These are phyloP conservation scores for Leuctra nigra DNA, from an alignment of 2,888 invertebrate genomes.

Conservation along the genomic window DNA sequence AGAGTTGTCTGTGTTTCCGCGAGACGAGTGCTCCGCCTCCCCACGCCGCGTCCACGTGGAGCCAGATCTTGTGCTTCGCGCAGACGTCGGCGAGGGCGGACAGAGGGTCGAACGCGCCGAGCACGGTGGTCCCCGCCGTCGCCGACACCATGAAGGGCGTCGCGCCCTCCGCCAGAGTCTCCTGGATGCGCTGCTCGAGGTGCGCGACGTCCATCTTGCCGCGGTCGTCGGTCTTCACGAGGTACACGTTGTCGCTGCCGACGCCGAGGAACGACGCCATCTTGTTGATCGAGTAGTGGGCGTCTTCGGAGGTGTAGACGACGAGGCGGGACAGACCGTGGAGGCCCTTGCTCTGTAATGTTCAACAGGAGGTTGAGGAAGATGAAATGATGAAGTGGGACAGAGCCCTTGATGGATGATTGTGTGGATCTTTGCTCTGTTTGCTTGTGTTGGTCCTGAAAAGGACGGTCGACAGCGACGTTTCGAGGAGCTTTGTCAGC, in stretches of 20 bases:
- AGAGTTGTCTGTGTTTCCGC: slow-evolving; percentile 57
- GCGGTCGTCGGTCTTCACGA: slow-evolving; percentile 55
- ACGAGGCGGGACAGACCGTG: slow-evolving; percentile 63
- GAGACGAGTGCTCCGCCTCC: slow-evolving; percentile 84
- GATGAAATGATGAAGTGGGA: too few relatives aligned
- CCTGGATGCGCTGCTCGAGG: slow-evolving; percentile 56
- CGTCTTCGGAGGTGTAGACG: slow-evolving; percentile 80
- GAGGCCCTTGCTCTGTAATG: slow-evolving; percentile 61
- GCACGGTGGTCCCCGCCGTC: slow-evolving; percentile 82
- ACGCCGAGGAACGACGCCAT: slow-evolving; percentile 82
- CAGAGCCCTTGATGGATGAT: too few relatives aligned
- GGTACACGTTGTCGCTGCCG: slow-evolving; percentile 76
- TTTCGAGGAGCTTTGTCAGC: too few relatives aligned
- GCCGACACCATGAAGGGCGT: slow-evolving; percentile 79
- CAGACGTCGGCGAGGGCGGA: slow-evolving; percentile 67
- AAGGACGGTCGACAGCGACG: too few relatives aligned
- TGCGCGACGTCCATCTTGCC: slow-evolving; percentile 65
- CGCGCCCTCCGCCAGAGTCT: slow-evolving; percentile 55
- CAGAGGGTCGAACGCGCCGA: slow-evolving; percentile 85
- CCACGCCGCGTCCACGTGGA: slow-evolving; percentile 92
- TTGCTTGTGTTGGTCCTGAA: too few relatives aligned
- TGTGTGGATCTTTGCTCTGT: too few relatives aligned
- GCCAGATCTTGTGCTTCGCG: slow-evolving; percentile 67
- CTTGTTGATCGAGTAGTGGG: slow-evolving; percentile 87
- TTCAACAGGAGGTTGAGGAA: too few relatives aligned